A percentile compares a stretch with the other conserved stretches of the same genome.
Conservation (phyloP, 30 jellyfish, hydroid and myxozoan species). For the Cassiopea xamachana region DNA sequence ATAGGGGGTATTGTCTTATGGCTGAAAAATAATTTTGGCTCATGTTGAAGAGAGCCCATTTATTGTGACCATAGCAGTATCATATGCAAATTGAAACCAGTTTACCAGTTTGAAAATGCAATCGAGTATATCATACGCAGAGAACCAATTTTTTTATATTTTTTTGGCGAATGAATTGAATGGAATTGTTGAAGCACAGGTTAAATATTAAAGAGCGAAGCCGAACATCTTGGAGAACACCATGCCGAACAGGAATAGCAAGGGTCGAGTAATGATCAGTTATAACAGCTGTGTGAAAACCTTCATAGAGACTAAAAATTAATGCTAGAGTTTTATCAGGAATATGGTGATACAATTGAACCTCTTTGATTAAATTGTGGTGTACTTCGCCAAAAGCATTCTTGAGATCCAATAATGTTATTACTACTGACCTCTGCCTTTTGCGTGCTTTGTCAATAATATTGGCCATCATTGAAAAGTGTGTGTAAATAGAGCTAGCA, state of each 20-base stretch:
- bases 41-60: neutral
- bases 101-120: slow-evolving; percentile 4
- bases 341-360: slow-evolving; percentile 9
- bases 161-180: neutral
- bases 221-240: slow-evolving; percentile 52
- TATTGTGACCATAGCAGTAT: slow-evolving; percentile 29
- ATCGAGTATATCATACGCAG: neutral
- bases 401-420: slow-evolving; percentile 14
- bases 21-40: neutral
- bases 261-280: neutral
- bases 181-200: slow-evolving; percentile 12
- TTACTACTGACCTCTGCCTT: neutral
- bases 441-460: neutral
- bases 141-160: no score
- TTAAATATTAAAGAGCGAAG: slow-evolving; percentile 25
- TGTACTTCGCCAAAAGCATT: slow-evolving; percentile 25
- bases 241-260: slow-evolving; percentile 25
- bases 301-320: slow-evolving; percentile 8
- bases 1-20: slow-evolving; percentile 4
- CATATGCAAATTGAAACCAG: slow-evolving; percentile 54
- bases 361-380: slow-evolving; percentile 1
- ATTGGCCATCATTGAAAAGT: neutral
- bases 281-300: no score
- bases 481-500: neutral
- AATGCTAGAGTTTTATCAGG: neutral